These are phyloP conservation scores for Drosophila prolongata DNA, from an alignment of 2,888 invertebrate species.

Conservation along the genomic window DNA sequence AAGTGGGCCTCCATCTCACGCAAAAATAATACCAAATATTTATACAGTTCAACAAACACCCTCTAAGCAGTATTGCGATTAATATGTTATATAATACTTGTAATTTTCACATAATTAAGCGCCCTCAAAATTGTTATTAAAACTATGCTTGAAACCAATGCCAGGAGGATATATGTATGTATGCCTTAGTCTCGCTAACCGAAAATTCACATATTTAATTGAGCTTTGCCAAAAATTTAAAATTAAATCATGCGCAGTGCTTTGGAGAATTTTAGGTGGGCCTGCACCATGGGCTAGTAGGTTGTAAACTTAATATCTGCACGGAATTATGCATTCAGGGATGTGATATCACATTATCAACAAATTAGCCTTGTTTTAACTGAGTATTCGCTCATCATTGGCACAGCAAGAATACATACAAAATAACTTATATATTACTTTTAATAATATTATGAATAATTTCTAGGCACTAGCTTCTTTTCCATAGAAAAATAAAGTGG, in stretches of 20 bases:
- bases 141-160: conserved; percentile 38
- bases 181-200: not conserved
- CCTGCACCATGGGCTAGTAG: conserved; percentile 3
- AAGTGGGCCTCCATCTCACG: not conserved
- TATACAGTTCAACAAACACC: conserved; percentile 24
- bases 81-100: conserved; percentile 66
- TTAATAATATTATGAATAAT: too few relatives aligned
- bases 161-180: conserved; percentile 17
- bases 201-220: conserved; percentile 44
- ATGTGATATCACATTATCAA: conserved; percentile 4
- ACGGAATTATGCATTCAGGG: conserved; percentile 5
- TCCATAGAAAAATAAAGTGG: too few relatives aligned
- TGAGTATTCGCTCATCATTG: not conserved
- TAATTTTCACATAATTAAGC: conserved; percentile 72
- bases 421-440: too few relatives aligned
- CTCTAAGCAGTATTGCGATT: conserved; percentile 37
- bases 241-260: conserved; percentile 51
- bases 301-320: conserved; percentile 16
- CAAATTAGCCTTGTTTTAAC: conserved; percentile 41
- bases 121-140: conserved; percentile 42
- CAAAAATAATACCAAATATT: conserved; percentile 11
- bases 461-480: too few relatives aligned
- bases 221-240: conserved; percentile 22
- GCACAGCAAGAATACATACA: too few relatives aligned
- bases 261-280: conserved; percentile 12